These are phyloP conservation scores for Cuniculus paca DNA, from an alignment of 2,797 vertebrate species.

Conservation along the genomic window DNA sequence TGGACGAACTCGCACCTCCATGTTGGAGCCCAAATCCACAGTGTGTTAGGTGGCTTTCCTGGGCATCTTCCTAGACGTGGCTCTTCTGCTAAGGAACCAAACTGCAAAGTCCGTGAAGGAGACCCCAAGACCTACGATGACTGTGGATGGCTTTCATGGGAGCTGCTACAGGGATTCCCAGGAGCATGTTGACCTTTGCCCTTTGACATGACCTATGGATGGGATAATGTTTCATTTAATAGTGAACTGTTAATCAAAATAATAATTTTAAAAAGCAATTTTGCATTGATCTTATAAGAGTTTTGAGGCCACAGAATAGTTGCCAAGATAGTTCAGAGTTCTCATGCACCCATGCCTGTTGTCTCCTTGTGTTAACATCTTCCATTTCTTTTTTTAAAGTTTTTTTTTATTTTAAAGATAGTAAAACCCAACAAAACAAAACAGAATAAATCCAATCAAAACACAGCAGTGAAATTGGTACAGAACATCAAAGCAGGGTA, in stretches of 20 bases:
- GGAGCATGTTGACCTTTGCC: accelerated
- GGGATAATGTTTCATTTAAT: neutral
- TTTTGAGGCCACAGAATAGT: neutral
- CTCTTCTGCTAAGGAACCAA: neutral
- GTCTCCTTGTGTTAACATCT: accelerated
- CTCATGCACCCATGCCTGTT: accelerated
- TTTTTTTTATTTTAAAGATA: too few species aligned
- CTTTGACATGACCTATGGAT: neutral
- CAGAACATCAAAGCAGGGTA: too few species aligned
- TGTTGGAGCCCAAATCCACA: too few species aligned
- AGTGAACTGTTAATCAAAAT: neutral
- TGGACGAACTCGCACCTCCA: accelerated
- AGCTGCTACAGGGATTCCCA: neutral
- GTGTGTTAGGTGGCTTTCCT: neutral
- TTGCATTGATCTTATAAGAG: neutral
- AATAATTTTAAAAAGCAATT: neutral
- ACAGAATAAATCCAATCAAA: too few species aligned
- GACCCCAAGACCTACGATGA: accelerated
- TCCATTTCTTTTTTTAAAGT: too few species aligned
- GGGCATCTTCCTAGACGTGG: neutral
- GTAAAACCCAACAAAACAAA: too few species aligned
- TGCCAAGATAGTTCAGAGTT: too few species aligned
- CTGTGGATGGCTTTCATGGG: neutral
- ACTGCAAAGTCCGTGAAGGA: neutral
- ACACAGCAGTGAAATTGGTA: too few species aligned